Percentiles rank a stretch among this genome's conserved stretches.
Evolutionary conservation across 2,888 invertebrate species (phyloP).

Genomic region (Tipula unca): DNA sequence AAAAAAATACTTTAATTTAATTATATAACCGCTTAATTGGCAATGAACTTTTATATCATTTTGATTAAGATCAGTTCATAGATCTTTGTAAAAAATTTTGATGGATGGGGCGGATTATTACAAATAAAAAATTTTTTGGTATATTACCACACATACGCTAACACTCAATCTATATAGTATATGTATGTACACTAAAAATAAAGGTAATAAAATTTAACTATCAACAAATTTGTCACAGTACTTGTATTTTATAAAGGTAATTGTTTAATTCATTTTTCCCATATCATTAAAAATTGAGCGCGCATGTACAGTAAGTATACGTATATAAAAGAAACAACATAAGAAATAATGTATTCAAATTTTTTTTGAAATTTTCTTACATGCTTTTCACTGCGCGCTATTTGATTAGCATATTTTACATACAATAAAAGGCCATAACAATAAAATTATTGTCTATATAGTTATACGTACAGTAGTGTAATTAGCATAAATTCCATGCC

Average conservation of each 20-base stretch:
- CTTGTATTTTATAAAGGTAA: background rate
- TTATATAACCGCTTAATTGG: background rate
- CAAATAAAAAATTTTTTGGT: background rate
- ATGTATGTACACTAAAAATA: background rate
- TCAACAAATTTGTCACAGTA: background rate
- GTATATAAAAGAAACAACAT: background rate
- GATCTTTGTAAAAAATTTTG: background rate
- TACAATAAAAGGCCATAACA: background rate
- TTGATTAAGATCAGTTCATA: background rate
- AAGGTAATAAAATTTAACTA: background rate
- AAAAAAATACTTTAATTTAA: background rate
- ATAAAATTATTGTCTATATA: constrained; percentile 8
- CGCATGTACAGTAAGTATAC: background rate
- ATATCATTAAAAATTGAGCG: background rate
- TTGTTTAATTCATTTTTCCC: background rate
- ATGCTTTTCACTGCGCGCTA: background rate
- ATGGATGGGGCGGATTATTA: background rate
- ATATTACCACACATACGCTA: background rate
- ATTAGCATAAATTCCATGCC: background rate
- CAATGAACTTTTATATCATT: background rate
- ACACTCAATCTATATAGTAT: background rate
- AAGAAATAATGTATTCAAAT: background rate
- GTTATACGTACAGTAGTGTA: background rate
- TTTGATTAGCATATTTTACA: constrained; percentile 14
- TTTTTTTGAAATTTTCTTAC: constrained; percentile 8